Percentiles rank a stretch among this genome's conserved stretches.
phyloP scores from a whole-genome alignment of 2,797 vertebrate genomes.

The Rousettus madagascariensis region DNA sequence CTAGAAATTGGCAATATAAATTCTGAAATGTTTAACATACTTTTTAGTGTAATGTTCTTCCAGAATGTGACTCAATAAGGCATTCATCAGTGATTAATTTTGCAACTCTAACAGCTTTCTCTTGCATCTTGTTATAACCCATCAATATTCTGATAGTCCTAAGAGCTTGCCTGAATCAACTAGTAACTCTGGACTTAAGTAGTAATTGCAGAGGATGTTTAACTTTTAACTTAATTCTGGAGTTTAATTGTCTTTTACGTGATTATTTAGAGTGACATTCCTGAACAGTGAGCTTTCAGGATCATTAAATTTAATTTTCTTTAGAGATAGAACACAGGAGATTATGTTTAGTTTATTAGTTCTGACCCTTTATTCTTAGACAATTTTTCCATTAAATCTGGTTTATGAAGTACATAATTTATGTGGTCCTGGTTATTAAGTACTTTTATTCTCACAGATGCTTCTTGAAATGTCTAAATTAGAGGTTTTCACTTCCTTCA shows the following conservation, averaged over 20 bases:
- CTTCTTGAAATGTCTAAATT: conserved; percentile 75
- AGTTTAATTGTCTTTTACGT: conserved; percentile 72
- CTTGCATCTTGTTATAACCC: background rate
- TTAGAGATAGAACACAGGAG: conserved; percentile 79
- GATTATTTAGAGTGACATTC: conserved; percentile 75
- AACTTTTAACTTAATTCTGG: conserved; percentile 69
- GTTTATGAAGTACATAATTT: conserved; percentile 81
- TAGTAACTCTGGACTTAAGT: conserved; percentile 14
- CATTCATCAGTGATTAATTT: background rate
- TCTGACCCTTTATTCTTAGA: conserved; percentile 83
- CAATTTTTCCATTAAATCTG: conserved; percentile 83
- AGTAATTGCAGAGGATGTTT: conserved; percentile 49
- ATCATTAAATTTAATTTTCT: conserved; percentile 86
- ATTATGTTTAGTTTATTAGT: conserved; percentile 84
- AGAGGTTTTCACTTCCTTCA: conserved; percentile 80
- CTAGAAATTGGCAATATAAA: background rate
- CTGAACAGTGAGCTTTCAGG: conserved; percentile 77
- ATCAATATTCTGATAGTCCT: conserved; percentile 20
- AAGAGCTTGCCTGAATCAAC: conserved; percentile 59
- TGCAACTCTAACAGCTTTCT: background rate
- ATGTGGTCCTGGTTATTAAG: conserved; percentile 79
- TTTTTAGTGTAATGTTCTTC: background rate
- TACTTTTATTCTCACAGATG: conserved; percentile 80
- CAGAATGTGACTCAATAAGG: background rate
- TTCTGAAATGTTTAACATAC: background rate